Base-by-base conservation (phyloP, 2,113 vertebrate species). In the Periophthalmus modestus region DNA sequence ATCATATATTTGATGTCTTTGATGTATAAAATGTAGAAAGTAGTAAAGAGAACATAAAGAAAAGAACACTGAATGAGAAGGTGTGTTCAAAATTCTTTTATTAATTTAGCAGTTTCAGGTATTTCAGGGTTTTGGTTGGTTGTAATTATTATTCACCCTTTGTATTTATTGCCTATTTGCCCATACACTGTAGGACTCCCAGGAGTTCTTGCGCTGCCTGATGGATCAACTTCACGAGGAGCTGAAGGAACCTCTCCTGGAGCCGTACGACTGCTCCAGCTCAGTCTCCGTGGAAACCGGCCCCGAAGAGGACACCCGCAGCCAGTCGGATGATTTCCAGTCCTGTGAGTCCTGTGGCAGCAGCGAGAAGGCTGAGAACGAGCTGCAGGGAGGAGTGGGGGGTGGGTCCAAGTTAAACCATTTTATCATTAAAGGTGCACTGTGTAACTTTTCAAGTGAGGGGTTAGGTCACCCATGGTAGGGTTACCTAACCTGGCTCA, bases 151-250 rank as follows among this genome's bases (percentile, higher is more conserved):
- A 23, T 59, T 15, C 21, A 59, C 7, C 23, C 12, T 12, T 59
- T 2, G 21, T 57, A 5, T 12, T 34, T 7, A 39, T 21, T 59
- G 39, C 74, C 65, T 50, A 18, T 73, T 18, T 63, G 55, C 3
- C 3, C 23, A 33, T 19, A 11, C 5, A 47, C 1, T 23, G 5
- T 71, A 99, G 98, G 98, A 99, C 69, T 98, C 98, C 39, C 98
- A 99, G 87, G 98, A 99, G 87, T 99, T 99, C 89, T 91, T 99
- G 79, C 96, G 97, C 72, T 99, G 98, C 82, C 85, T 99, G 65
- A 99, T 99, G 98, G 98, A 99, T 91, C 94, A 99, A 67, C 95
- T 99, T 77, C 98, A 99, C 39, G 98, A 99, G 87, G 98, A 99
- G 82, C 89, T 99, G 73, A 99, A 99, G 85, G 97, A 99, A 79